Evolutionary conservation across 2,113 vertebrate species (phyloP), one percentile per base, ranked within the genome.

Genomic region (Poeciliopsis turrubarensis): DNA sequence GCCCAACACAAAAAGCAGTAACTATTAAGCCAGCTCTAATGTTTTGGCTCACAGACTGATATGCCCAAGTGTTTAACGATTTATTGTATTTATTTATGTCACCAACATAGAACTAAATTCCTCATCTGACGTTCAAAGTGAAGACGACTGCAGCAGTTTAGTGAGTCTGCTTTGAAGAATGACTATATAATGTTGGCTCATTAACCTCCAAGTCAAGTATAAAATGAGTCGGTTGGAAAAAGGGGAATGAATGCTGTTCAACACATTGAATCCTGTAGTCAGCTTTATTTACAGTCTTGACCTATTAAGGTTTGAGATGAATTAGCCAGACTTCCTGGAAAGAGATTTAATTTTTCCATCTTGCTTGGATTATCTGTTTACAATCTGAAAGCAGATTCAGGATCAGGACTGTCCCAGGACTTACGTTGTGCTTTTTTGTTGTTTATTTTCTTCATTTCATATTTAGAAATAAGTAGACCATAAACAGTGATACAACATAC

Each of bases 341-440:
- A 77, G 39, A 70, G 76, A 80, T 81, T 74, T 74, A 41, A 70
- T 39, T 27, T 1, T 26, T n/a, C 63, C 75, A 72, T 30, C 12
- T 51, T 65, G 79, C 65, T 77, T 32, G 51, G 75, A 84, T 83
- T 78, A 85, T 86, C 72, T 77, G 66, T 64, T 78, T 27, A 60
- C 34, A 29, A 61, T 74, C 71, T 68, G 39, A 51, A 26, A 68
- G 51, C 1, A 25, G 7, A 63, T 22, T 39, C 32, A 30, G 32
- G 66, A 84, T 77, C 74, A 47, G 29, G 17, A 3, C 47, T 47
- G 82, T 86, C 64, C 69, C 1, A 25, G 10, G 34, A 37, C 34
- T 11, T 37, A 75, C 30, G 64, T 62, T 72, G 19, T 6, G 47
- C 47, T 51, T 57, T 7, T 57, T 9, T 57, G 25, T 22, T 47